These are phyloP conservation scores for Lepisosteus oculatus DNA, from an alignment of 2,113 vertebrate species.

Conservation along the genomic window DNA sequence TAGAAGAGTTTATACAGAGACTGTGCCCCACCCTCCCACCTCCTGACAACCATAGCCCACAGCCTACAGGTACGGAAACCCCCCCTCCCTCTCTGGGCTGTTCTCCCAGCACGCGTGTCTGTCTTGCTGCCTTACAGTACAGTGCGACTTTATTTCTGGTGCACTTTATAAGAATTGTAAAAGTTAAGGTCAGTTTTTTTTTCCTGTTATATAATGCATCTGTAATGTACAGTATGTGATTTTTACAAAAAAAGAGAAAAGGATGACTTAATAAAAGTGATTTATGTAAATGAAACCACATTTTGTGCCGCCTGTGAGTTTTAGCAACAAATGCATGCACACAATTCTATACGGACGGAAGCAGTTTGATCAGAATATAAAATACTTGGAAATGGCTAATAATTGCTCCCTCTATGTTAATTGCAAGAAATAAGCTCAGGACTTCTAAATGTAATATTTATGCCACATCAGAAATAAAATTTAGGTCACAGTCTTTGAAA, in stretches of 20 bases:
- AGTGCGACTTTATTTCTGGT: slow-evolving; percentile 44
- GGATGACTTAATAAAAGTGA: slow-evolving; percentile 48
- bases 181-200: slow-evolving; percentile 31
- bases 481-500: too few relatives aligned
- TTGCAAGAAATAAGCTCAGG: too few relatives aligned
- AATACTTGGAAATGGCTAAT: too few relatives aligned
- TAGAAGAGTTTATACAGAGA: slow-evolving; percentile 20
- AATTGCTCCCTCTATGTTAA: too few relatives aligned
- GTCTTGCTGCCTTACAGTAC: slow-evolving; percentile 22
- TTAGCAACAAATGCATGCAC: too few relatives aligned
- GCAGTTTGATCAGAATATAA: too few relatives aligned
- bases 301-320: slow-evolving; percentile 16
- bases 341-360: too few relatives aligned
- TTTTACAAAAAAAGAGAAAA: slow-evolving; percentile 48
- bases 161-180: slow-evolving; percentile 67
- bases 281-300: slow-evolving; percentile 43
- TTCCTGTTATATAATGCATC: slow-evolving; percentile 30
- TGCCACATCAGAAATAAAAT: too few relatives aligned
- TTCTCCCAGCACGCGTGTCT: slow-evolving; percentile 40
- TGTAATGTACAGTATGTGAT: slow-evolving; percentile 27
- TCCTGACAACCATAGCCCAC: not conserved
- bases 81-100: slow-evolving; percentile 17
- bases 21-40: slow-evolving; percentile 21
- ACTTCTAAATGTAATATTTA: too few relatives aligned
- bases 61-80: not conserved